phyloP scores from a whole-genome alignment of 2,797 vertebrate genomes.

The Cichlasoma orientale region DNA sequence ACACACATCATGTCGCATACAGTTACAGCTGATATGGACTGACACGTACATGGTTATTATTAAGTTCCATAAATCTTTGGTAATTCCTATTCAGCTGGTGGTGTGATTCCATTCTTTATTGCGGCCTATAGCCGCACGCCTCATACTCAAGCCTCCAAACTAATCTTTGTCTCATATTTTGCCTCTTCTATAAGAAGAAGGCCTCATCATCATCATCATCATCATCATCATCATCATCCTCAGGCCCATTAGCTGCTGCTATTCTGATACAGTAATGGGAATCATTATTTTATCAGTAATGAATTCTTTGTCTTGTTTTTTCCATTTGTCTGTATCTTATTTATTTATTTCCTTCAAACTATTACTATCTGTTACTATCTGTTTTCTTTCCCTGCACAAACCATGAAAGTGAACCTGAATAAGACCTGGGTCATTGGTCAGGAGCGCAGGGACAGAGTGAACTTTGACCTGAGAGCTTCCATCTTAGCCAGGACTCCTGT shows the following conservation, averaged over 20 bases:
- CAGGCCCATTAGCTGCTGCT: slow-evolving; percentile 80
- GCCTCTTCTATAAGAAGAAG: slow-evolving; percentile 68
- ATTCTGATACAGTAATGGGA: accelerated
- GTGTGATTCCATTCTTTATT: too few relatives aligned
- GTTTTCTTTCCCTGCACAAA: neutral
- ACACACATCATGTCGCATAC: too few relatives aligned
- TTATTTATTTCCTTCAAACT: neutral
- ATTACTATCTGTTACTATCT: accelerated
- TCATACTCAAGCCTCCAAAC: neutral
- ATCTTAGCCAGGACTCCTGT: slow-evolving; percentile 41
- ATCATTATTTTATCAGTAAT: too few relatives aligned
- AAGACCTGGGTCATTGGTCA: neutral
- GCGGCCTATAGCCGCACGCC: too few relatives aligned
- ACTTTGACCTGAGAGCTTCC: slow-evolving; percentile 70
- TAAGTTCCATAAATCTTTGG: too few relatives aligned
- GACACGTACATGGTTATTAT: too few relatives aligned
- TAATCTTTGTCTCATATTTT: neutral
- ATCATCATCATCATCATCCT: slow-evolving; percentile 65
- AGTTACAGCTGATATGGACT: too few relatives aligned
- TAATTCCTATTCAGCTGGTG: too few relatives aligned
- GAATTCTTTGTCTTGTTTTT: neutral
- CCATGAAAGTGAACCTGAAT: neutral
- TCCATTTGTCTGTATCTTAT: accelerated
- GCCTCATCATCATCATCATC: neutral
- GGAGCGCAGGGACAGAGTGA: neutral